Evolutionary conservation across 2,113 vertebrate genomes (phyloP).

Genomic region (Psilopogon haemacephalus): DNA sequence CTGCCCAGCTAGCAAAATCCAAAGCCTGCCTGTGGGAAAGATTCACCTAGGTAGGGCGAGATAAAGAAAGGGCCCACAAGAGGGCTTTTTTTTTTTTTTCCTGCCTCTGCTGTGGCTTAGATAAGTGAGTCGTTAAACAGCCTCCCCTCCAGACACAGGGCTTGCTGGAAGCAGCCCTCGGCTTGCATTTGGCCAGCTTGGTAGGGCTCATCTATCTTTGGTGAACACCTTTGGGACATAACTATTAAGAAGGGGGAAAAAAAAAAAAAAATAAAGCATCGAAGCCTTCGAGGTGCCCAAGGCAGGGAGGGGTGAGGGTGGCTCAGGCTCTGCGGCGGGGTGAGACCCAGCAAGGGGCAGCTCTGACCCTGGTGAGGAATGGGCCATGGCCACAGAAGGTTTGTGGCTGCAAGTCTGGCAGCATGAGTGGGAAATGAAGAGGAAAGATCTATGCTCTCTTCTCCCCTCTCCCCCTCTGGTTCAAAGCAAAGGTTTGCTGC

Average conservation of each 20-base stretch:
- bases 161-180: background rate
- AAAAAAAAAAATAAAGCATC: background rate
- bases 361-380: background rate
- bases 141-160: background rate
- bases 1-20: constrained; percentile 3
- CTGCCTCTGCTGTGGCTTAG: constrained; percentile 28
- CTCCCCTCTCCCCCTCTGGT: background rate
- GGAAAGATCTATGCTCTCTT: background rate
- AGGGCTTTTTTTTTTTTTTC: background rate
- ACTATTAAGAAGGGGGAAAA: too few relatives aligned
- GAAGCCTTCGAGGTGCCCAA: background rate
- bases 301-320: rapidly evolving
- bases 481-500: background rate
- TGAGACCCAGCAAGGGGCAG: background rate
- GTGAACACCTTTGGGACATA: background rate
- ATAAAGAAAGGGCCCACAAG: constrained; percentile 25
- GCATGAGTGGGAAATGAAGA: background rate
- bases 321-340: background rate
- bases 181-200: background rate
- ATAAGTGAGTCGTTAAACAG: constrained; percentile 30
- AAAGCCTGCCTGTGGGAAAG: background rate
- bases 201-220: background rate
- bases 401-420: background rate
- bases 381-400: background rate
- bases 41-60: constrained; percentile 31